phyloP scores from a whole-genome alignment of 2,797 vertebrate species.

The Chaetophractus vellerosus region DNA sequence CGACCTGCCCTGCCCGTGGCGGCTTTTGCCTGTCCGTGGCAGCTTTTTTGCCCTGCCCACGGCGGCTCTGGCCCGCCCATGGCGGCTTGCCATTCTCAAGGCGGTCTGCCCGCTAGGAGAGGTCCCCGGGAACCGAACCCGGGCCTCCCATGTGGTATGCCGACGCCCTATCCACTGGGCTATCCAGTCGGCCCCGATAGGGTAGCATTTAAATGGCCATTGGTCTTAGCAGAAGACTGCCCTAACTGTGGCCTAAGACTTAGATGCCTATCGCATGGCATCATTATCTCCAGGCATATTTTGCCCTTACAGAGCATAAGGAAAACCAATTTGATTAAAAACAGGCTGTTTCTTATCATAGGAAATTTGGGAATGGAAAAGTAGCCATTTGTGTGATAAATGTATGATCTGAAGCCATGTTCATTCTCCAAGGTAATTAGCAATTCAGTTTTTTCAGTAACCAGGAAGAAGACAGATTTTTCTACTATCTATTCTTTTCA shows the following conservation, averaged over 20 bases:
- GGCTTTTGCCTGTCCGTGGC: no score
- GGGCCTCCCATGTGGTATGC: no score
- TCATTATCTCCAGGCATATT: slow-evolving; percentile 41
- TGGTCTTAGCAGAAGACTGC: slow-evolving; percentile 63
- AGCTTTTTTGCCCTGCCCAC: no score
- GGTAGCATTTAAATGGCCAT: slow-evolving; percentile 68
- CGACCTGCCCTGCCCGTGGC: no score
- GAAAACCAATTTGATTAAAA: slow-evolving; percentile 63
- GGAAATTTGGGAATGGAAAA: slow-evolving; percentile 67
- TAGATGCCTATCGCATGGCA: not conserved
- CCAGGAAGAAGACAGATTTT: not conserved
- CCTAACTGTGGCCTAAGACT: slow-evolving; percentile 38
- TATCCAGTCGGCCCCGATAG: no score
- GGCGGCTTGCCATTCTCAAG: no score
- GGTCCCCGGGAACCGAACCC: no score
- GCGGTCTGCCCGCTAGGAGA: no score
- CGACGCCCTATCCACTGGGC: no score
- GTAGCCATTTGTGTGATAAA: slow-evolving; percentile 62
- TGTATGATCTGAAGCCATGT: not conserved
- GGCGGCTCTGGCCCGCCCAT: no score
- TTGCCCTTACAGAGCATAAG: slow-evolving; percentile 23
- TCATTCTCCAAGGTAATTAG: slow-evolving; percentile 28
- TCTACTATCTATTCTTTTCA: not conserved
- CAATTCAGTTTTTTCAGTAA: slow-evolving; percentile 47
- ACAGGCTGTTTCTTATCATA: slow-evolving; percentile 55